Percentiles rank a stretch among this genome's conserved stretches.
Evolutionary conservation across 2,888 invertebrate species (phyloP).

Genomic region (Cataglyphis albicans): DNA sequence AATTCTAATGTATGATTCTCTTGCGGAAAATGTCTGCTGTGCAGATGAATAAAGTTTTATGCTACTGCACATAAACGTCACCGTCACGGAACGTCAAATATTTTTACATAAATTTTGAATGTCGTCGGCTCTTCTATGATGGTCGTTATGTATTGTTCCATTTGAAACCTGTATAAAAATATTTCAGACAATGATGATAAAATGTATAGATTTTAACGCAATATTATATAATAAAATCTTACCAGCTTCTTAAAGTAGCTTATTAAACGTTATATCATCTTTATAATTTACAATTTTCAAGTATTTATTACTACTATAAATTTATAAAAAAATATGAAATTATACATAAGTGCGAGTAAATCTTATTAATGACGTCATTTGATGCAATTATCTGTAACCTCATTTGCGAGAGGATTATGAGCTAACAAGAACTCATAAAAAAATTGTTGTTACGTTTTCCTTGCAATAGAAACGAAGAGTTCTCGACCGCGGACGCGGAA

Average conservation of each 20-base stretch:
- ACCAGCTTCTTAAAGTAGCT: neutral
- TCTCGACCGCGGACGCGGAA: slow-evolving; percentile 16
- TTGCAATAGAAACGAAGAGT: slow-evolving; percentile 15
- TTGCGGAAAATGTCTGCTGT: neutral
- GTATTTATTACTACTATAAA: neutral
- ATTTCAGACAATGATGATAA: neutral
- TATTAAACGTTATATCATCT: neutral
- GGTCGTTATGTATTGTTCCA: neutral
- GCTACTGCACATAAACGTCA: neutral
- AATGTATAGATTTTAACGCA: neutral
- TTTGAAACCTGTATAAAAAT: neutral
- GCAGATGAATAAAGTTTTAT: neutral
- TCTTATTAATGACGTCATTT: slow-evolving; percentile 26
- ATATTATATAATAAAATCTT: neutral
- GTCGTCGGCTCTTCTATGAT: neutral
- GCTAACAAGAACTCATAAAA: slow-evolving; percentile 32
- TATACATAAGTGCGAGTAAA: neutral
- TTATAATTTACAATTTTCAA: neutral
- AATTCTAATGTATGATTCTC: slow-evolving; percentile 19
- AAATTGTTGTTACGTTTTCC: neutral
- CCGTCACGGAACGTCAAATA: neutral
- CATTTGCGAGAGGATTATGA: slow-evolving; percentile 10
- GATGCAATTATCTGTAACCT: slow-evolving; percentile 19
- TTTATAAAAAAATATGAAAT: neutral
- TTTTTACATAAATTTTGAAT: neutral